Evolutionary conservation across 2,797 vertebrate species (phyloP).

Genomic region (Micropoecilia bifurca): DNA sequence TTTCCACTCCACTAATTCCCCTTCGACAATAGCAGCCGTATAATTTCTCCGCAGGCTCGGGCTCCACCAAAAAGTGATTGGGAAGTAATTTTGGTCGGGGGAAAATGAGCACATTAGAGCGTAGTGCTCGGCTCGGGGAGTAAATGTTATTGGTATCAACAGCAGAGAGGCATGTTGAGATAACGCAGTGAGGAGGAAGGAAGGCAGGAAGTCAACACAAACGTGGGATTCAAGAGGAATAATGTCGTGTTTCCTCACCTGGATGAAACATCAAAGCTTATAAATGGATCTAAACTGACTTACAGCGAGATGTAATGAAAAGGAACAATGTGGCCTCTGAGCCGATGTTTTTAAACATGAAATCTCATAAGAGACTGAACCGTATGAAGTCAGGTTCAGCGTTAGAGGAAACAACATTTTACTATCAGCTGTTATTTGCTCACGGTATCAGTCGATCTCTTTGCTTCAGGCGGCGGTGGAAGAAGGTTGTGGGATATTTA

Average conservation of each 20-base stretch:
- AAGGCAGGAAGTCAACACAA: conserved; percentile 14
- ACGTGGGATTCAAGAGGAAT: not conserved
- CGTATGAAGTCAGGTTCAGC: conserved; percentile 7
- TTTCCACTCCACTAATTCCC: conserved; percentile 71
- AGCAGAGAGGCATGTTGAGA: conserved; percentile 62
- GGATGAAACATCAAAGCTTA: not conserved
- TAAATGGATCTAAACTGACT: conserved; percentile 13
- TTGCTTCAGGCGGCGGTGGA: not conserved
- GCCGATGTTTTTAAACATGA: not conserved
- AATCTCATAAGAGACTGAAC: conserved; percentile 5
- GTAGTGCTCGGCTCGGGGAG: conserved; percentile 67
- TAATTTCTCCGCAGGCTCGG: conserved; percentile 70
- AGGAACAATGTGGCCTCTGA: not conserved
- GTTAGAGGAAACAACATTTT: not conserved
- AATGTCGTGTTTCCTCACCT: not conserved
- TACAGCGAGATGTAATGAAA: conserved; percentile 10
- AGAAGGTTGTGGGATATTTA: not conserved
- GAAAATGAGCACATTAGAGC: conserved; percentile 72
- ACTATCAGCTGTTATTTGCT: not conserved
- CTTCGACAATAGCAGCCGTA: conserved; percentile 70
- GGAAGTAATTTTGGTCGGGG: conserved; percentile 63
- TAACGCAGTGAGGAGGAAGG: conserved; percentile 54
- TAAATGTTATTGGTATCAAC: conserved; percentile 71
- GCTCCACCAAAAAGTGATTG: conserved; percentile 63
- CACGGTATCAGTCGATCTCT: not conserved